These are phyloP conservation scores for Monoplex corrugatus DNA, from an alignment of 2,888 invertebrate species.

Conservation along the genomic window DNA sequence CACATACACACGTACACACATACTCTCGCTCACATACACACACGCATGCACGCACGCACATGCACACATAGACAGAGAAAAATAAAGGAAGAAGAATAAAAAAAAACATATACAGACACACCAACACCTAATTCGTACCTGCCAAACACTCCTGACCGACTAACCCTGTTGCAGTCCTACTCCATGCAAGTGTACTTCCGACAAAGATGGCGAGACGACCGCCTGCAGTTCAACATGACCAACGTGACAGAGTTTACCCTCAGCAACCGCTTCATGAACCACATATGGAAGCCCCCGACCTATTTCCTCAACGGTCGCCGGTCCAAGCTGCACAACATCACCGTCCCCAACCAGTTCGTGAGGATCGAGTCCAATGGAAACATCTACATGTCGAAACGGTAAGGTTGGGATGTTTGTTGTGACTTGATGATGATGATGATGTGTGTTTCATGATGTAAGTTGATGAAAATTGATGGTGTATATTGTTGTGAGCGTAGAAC, in stretches of 20 bases:
- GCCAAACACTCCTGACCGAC: background rate
- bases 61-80: background rate
- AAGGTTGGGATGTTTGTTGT: constrained; percentile 32
- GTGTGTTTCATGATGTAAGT: too few relatives aligned
- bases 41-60: background rate
- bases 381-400: constrained; percentile 75
- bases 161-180: constrained; percentile 67
- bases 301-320: constrained; percentile 84
- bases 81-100: background rate
- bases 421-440: too few relatives aligned
- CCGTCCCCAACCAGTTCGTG: constrained; percentile 95
- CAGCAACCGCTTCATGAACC: constrained; percentile 90
- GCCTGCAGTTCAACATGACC: constrained; percentile 73
- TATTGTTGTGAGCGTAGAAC: too few relatives aligned
- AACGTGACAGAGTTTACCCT: constrained; percentile 75
- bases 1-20: too few relatives aligned
- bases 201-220: constrained; percentile 78
- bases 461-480: too few relatives aligned
- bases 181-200: constrained; percentile 79
- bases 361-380: constrained; percentile 84
- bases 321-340: constrained; percentile 97
- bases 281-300: constrained; percentile 98
- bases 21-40: too few relatives aligned
- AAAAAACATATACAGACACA: too few relatives aligned
- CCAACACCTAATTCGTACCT: background rate